phyloP scores from a whole-genome alignment of 2,113 vertebrate genomes.

The Oncorhynchus clarkii region DNA sequence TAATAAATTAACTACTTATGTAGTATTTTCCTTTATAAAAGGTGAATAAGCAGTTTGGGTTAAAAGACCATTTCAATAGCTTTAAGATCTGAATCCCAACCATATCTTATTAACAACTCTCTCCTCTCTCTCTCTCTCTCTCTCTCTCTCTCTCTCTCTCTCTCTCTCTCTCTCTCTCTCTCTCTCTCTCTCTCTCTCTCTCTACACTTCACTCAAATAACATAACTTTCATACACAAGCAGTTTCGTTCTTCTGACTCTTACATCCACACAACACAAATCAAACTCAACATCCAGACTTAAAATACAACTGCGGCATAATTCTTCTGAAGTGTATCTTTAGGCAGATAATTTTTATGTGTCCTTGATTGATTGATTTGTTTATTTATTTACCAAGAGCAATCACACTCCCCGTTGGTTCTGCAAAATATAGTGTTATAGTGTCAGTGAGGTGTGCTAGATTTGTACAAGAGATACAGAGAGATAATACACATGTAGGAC shows the following conservation, averaged over 20 bases:
- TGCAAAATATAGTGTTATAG: not conserved
- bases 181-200: not conserved
- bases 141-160: too few species aligned
- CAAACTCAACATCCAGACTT: slow-evolving; percentile 29
- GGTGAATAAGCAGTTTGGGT: not conserved
- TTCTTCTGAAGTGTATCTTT: slow-evolving; percentile 30
- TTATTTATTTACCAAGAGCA: slow-evolving; percentile 7
- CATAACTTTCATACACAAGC: not conserved
- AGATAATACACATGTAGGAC: not conserved
- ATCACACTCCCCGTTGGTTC: not conserved
- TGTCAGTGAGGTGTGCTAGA: not conserved
- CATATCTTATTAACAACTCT: not conserved
- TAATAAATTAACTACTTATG: not conserved
- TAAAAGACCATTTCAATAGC: not conserved
- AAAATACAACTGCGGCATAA: not conserved
- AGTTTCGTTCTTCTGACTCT: slow-evolving; percentile 2
- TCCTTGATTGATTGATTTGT: not conserved
- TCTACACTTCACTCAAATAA: slow-evolving; percentile 20
- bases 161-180: too few species aligned
- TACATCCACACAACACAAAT: slow-evolving; percentile 25
- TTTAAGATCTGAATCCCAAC: not conserved
- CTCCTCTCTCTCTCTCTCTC: too few species aligned
- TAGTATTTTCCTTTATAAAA: not conserved
- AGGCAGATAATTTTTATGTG: slow-evolving; percentile 11
- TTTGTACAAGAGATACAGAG: not conserved